Evolutionary conservation across 2,797 vertebrate genomes (phyloP), one percentile per base, ranked within the genome.

Genomic region (Ficedula albicollis): DNA sequence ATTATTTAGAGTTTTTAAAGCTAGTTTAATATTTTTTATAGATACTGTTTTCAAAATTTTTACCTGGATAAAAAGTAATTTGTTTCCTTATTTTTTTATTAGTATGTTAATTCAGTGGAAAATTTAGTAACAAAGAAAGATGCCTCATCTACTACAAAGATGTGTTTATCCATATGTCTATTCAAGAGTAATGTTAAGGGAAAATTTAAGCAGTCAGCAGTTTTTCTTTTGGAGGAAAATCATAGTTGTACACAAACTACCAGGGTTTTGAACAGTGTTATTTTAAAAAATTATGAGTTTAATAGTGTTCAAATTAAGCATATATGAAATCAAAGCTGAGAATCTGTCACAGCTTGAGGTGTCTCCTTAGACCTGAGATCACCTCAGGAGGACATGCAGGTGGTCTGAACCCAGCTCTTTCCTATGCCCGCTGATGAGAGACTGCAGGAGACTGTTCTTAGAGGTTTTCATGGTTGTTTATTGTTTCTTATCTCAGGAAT

Each of bases 1-100:
- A 13, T 11, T 59, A 51, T 8, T 30, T 30, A n/a, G 4, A 21
- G 4, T 36, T 75, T 70, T 49, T 13, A n/a, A 86, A 59, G 22
- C 2, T 46, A 29, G 16, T 67, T 44, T 32, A 44, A 54, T 32
- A 43, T 14, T 2, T 25, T 66, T 25, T 27, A 38, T 36, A 1
- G 6, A 3, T 46, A 12, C 2, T 48, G 10, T 39, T 73, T 79
- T 46, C 6, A 34, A 62, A 44, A 18, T 2, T 43, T 56, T 72
- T 48, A 23, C 7, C 4, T 13, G n/a, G 1, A 41, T n/a, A 18
- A 34, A 70, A 77, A 34, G 3, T 13, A 15, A 0, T 2, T 49
- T 34, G 25, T 74, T 34, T 8, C 1, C 10, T 36, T 26, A 0
- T 5, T 8, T 44, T 74, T 74, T 55, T 29, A 48, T 32, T 49